These are phyloP conservation scores for Semibalanus balanoides DNA, from an alignment of 1,140 invertebrate species.

Conservation along the genomic window DNA sequence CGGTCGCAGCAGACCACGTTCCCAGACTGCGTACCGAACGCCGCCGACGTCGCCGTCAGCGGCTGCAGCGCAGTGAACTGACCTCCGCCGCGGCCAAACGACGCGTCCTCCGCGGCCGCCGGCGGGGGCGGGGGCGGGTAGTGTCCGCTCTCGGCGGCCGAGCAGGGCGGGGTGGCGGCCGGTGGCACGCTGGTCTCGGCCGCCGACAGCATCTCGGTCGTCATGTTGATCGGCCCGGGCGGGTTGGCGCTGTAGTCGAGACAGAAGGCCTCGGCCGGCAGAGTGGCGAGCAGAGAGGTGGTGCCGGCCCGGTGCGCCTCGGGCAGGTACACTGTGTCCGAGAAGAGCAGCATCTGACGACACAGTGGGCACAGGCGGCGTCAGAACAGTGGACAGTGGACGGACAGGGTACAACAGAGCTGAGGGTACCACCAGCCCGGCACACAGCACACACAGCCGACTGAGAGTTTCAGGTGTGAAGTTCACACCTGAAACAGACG, in stretches of 20 bases:
- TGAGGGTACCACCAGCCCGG: no score
- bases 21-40: no score
- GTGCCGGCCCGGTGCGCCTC: conserved; percentile 4
- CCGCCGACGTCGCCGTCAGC: neutral
- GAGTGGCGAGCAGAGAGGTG: neutral
- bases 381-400: no score
- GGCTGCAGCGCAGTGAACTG: neutral
- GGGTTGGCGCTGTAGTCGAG: conserved; percentile 6
- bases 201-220: conserved; percentile 3
- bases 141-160: neutral
- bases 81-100: no score
- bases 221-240: neutral
- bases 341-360: neutral
- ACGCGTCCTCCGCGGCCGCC: no score
- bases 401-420: no score
- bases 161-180: neutral
- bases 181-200: neutral
- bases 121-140: no score
- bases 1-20: neutral
- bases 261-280: neutral
- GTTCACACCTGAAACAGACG: no score
- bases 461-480: no score
- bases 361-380: no score
- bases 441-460: no score
- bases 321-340: neutral